Percentiles rank a stretch among this genome's conserved stretches.
phyloP scores from a whole-genome alignment of 2,797 vertebrate genomes.

The Novumbra hubbsi region DNA sequence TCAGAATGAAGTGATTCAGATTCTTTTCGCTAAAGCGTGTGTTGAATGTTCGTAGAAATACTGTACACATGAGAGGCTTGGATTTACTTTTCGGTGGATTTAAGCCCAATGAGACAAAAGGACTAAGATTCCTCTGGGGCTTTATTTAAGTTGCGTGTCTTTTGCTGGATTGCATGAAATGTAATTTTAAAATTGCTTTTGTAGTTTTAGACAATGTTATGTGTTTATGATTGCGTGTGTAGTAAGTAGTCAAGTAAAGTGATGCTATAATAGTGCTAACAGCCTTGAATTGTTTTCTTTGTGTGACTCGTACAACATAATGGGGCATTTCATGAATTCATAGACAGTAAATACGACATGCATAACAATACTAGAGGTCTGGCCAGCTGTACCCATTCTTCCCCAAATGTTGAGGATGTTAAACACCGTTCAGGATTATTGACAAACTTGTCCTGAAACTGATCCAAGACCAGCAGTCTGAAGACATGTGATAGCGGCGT shows the following conservation, averaged over 20 bases:
- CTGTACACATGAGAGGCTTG: background rate
- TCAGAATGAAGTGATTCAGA: background rate
- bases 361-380: background rate
- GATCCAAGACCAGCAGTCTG: background rate
- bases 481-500: constrained; percentile 8
- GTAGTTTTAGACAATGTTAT: background rate
- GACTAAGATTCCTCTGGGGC: background rate
- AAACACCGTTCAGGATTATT: constrained; percentile 47
- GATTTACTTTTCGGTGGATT: background rate
- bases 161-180: background rate
- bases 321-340: constrained; percentile 2
- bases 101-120: background rate
- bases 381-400: background rate
- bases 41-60: background rate
- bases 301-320: background rate
- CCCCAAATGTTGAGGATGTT: constrained; percentile 47
- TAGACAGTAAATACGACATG: constrained; percentile 1
- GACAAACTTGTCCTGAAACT: background rate
- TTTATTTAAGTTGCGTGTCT: background rate
- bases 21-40: background rate
- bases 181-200: background rate
- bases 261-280: background rate
- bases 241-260: background rate
- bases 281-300: background rate
- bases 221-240: background rate